Percentiles rank a stretch among this genome's conserved stretches.
Evolutionary conservation across 2,113 vertebrate genomes (phyloP).

Genomic region (Chroicocephalus ridibundus): DNA sequence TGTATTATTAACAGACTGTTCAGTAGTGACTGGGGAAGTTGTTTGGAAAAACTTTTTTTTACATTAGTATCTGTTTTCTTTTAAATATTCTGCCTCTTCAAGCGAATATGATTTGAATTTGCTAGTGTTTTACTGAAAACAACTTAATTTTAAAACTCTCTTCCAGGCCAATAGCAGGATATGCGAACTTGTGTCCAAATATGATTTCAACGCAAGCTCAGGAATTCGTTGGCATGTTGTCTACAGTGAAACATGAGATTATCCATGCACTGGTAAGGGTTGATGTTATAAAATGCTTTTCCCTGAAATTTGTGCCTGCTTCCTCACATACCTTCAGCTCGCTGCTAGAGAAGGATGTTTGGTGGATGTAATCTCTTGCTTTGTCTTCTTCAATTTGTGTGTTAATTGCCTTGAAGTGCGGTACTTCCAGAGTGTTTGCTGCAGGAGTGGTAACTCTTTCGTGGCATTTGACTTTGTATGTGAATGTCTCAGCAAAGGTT

Average conservation of each 20-base stretch:
- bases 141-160: not conserved
- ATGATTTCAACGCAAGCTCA: constrained; percentile 95
- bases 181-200: constrained; percentile 95
- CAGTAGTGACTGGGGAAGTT: not conserved
- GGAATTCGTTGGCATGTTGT: constrained; percentile 94
- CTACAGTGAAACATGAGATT: constrained; percentile 97
- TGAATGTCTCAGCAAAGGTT: not conserved
- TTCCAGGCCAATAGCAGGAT: constrained; percentile 92
- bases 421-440: not conserved
- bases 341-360: not conserved
- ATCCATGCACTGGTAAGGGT: constrained; percentile 92
- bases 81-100: not conserved
- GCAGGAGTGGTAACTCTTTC: not conserved
- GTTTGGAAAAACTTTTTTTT: not conserved
- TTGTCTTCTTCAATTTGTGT: not conserved
- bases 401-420: not conserved
- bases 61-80: not conserved
- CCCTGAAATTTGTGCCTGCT: not conserved
- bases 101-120: not conserved
- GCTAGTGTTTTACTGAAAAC: not conserved
- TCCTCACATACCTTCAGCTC: not conserved
- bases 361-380: not conserved
- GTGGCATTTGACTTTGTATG: not conserved
- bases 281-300: not conserved
- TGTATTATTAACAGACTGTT: not conserved